These are phyloP conservation scores for Campoplex capitator DNA, from an alignment of 2,888 invertebrate species.

Conservation along the genomic window DNA sequence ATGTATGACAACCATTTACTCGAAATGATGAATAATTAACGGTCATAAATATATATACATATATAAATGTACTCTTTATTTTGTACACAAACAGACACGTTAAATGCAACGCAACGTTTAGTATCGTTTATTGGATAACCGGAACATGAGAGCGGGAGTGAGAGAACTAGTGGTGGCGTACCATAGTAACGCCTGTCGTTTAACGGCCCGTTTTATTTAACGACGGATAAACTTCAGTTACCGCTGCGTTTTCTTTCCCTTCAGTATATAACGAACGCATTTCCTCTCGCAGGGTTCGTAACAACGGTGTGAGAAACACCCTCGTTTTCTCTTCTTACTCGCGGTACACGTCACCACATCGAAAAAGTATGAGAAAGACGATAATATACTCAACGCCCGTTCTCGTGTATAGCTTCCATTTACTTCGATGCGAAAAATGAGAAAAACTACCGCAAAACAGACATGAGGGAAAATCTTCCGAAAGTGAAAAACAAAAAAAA, in stretches of 20 bases:
- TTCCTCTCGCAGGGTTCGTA: slow-evolving; percentile 44
- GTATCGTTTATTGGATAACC: slow-evolving; percentile 68
- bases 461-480: slow-evolving; percentile 17
- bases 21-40: slow-evolving; percentile 31
- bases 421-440: slow-evolving; percentile 15
- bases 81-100: slow-evolving; percentile 5
- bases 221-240: slow-evolving; percentile 75
- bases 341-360: slow-evolving; percentile 38
- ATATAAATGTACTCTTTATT: slow-evolving; percentile 1
- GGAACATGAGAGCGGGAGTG: not conserved
- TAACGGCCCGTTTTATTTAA: slow-evolving; percentile 79
- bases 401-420: slow-evolving; percentile 30
- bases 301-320: slow-evolving; percentile 40
- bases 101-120: slow-evolving; percentile 60
- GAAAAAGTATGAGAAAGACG: slow-evolving; percentile 40
- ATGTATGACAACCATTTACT: slow-evolving; percentile 30
- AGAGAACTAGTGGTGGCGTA: slow-evolving; percentile 65
- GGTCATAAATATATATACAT: not conserved
- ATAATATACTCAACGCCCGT: slow-evolving; percentile 41
- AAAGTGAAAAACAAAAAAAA: slow-evolving; percentile 9
- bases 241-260: slow-evolving; percentile 49
- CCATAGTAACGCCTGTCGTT: slow-evolving; percentile 70
- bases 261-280: slow-evolving; percentile 35
- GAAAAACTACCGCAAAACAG: slow-evolving; percentile 32
- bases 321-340: slow-evolving; percentile 43